Base-by-base conservation (phyloP, 2,113 vertebrate species). In the Verasper variegatus region DNA sequence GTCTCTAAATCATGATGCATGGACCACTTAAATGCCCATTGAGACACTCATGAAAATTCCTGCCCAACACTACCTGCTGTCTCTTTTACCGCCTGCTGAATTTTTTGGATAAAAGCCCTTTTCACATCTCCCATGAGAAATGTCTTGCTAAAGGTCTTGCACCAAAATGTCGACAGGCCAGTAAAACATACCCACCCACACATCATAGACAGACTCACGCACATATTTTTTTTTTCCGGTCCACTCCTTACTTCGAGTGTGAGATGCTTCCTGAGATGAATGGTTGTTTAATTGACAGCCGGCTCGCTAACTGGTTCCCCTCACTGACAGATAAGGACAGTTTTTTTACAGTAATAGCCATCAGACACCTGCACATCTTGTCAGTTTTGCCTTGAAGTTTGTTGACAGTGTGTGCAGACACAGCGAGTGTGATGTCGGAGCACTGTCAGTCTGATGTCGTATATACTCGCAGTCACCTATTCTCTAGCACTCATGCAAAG, bases 271-370 rank as follows among this genome's bases (percentile, higher is more conserved):
- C 78, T 49, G 27, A 74, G 69, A 86, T 80, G 82, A 86, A 73
- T 60, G 72, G 64, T 68, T 70, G 68, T 76, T 86, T 87, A 91
- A 93, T 90, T 93, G 91, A 89, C 89, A 92, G 89, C 61, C 78
- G 61, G 68, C 81, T 84, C 79, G 26, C 78, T 86, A 85, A 87
- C 81, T 64, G 81, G 62, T 79, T 65, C 59, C 64, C 66, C 58
- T 85, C 76, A n/a, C 74, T 90, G 89, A 90, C 91, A 91, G 74
- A 89, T 78, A 84, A 84, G 84, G 63, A 77, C 9, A 81, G 86
- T 86, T 20, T 84, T 76, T 18, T 83, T 76, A 75, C 86, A 75
- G 84, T 88, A 88, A 90, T 85, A 86, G 85, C 83, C 84, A 86
- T 64, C 56, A 83, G 88, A 89, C 89, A 92, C 89, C 88, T 89